Base-by-base conservation (phyloP, 2,888 invertebrate genomes). In the Conchocele bisecta region DNA sequence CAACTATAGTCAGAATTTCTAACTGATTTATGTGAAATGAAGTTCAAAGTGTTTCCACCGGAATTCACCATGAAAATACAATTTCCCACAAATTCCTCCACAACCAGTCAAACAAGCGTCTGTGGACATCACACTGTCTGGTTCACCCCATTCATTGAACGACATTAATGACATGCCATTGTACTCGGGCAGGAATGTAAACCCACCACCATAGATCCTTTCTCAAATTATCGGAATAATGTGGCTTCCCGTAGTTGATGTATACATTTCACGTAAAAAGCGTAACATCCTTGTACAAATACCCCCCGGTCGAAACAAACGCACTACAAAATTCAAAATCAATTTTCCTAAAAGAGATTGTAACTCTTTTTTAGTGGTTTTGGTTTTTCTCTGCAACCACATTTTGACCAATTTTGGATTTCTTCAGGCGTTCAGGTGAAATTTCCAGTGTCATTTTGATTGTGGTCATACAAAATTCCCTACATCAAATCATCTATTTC, bases 401-500 rank as follows among this genome's bases (percentile, higher is more conserved):
- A 6, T 9, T 9, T 42, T 22, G n/a, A 42, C 9, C 7, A 42
- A 22, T 6, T 9, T 9, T 6, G 22, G n/a, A 20, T n/a, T 42
- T 22, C 22, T 42, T 17, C 42, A 42, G 22, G 7, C 42, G n/a
- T 15, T 42, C 42, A 9, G 42, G 42, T 42, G 42, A 20, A 6
- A 42, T 22, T 20, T 22, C 22, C 6, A 42, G n/a, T 9, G 42
- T 42, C 22, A 42, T 9, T 9, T 42, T 22, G 7, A 20, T 22
- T 9, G 42, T 42, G n/a, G n/a, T 22, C 7, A 42, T 20, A 9
- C n/a, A 42, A 9, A n/a, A 5, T n/a, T 26, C 58, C 13, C 44
- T 26, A 31, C 44, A 58, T n/a, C n/a, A n/a, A n/a, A n/a, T n/a
- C n/a, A n/a, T n/a, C 31, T 46, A 31, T 33, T 58, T 28, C 29